phyloP scores from a whole-genome alignment of 2,113 vertebrate genomes.

The Trogon surrucura region DNA sequence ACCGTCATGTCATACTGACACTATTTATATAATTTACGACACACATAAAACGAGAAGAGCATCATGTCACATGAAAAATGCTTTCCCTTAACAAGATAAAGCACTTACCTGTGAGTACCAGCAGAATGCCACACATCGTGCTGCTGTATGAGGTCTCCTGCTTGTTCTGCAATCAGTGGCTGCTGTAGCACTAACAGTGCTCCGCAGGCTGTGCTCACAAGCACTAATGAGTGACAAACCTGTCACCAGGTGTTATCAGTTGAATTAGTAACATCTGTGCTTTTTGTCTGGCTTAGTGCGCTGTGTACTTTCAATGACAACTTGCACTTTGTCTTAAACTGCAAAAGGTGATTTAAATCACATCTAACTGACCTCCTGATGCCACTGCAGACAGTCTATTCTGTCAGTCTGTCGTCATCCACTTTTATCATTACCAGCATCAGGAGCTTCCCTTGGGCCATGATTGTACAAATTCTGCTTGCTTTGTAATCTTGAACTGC shows the following conservation, averaged over 20 bases:
- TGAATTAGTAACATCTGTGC: not conserved
- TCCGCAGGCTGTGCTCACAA: not conserved
- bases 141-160: not conserved
- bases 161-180: not conserved
- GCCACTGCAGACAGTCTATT: not conserved
- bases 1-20: not conserved
- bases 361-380: not conserved
- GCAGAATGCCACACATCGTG: not conserved
- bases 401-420: not conserved
- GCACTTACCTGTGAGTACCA: not conserved
- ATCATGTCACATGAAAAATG: not conserved
- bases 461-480: not conserved
- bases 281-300: not conserved
- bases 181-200: not conserved
- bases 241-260: not conserved
- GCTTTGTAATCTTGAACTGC: not conserved
- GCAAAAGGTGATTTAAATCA: not conserved
- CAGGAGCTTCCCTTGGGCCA: not conserved
- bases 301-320: not conserved
- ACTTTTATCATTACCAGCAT: not conserved
- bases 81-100: not conserved
- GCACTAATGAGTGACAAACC: not conserved
- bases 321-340: not conserved
- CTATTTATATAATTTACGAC: not conserved
- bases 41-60: not conserved